phyloP scores from a whole-genome alignment of 2,888 invertebrate species.

The Pterostichus niger region DNA sequence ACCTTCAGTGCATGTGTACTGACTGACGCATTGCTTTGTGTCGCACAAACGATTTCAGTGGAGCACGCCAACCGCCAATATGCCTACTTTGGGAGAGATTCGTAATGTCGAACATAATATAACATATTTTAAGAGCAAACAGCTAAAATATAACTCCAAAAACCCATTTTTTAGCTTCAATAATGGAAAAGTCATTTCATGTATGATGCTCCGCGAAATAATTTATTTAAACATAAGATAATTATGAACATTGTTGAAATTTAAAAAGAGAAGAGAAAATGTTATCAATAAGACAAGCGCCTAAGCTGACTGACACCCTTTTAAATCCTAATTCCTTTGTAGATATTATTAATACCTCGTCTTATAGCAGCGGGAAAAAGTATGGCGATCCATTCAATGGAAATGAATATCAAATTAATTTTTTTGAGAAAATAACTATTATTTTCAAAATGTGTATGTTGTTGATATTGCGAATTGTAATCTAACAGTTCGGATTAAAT shows the following conservation, averaged over 20 bases:
- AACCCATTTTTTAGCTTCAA: constrained; percentile 62
- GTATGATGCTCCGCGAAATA: too few species aligned
- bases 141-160: constrained; percentile 38
- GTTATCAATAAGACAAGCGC: constrained; percentile 58
- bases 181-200: constrained; percentile 50
- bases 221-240: too few species aligned
- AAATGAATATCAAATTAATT: neutral
- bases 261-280: too few species aligned
- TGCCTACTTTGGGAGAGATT: too few species aligned
- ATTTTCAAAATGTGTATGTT: neutral
- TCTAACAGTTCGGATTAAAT: neutral
- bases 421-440: neutral
- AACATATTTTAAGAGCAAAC: too few species aligned
- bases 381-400: neutral
- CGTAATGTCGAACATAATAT: too few species aligned
- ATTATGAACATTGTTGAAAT: too few species aligned
- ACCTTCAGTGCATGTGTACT: too few species aligned
- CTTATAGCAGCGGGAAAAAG: neutral
- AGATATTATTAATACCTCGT: constrained; percentile 69
- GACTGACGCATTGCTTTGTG: too few species aligned
- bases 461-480: neutral
- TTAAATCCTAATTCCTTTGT: constrained; percentile 69
- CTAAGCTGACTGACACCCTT: constrained; percentile 69
- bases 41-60: too few species aligned
- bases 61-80: too few species aligned